phyloP scores from a whole-genome alignment of 2,888 invertebrate genomes.

The Drosophila leonis region DNA sequence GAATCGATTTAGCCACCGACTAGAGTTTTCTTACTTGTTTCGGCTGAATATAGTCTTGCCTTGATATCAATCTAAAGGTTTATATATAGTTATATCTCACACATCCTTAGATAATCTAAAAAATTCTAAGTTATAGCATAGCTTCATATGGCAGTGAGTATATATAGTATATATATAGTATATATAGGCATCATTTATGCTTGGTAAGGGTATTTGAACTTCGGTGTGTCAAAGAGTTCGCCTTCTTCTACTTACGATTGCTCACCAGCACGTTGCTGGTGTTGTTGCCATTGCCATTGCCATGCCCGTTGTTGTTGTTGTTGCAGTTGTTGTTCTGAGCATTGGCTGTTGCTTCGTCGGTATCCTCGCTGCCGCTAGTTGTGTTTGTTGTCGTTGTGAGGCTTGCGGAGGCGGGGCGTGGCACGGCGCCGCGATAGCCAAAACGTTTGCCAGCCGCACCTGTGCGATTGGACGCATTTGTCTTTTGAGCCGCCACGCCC shows the following conservation, averaged over 20 bases:
- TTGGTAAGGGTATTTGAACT: neutral
- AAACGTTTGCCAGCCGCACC: slow-evolving; percentile 89
- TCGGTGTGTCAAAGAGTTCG: neutral
- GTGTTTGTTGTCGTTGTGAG: slow-evolving; percentile 78
- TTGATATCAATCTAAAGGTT: too few species aligned
- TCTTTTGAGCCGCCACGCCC: slow-evolving; percentile 75
- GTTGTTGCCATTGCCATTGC: slow-evolving; percentile 17
- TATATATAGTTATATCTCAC: too few species aligned
- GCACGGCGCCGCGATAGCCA: slow-evolving; percentile 89
- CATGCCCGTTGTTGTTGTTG: slow-evolving; percentile 3
- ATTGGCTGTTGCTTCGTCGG: slow-evolving; percentile 50
- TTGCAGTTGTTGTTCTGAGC: slow-evolving; percentile 67
- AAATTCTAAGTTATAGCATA: neutral
- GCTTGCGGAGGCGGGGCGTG: slow-evolving; percentile 86
- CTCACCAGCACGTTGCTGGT: slow-evolving; percentile 65
- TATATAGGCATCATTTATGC: too few species aligned
- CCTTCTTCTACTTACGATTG: slow-evolving; percentile 69
- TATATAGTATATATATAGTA: neutral
- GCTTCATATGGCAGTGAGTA: too few species aligned
- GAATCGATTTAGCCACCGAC: too few species aligned
- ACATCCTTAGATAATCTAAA: too few species aligned
- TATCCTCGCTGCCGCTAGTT: slow-evolving; percentile 50
- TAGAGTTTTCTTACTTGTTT: too few species aligned
- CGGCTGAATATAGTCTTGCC: too few species aligned
- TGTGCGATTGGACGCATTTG: slow-evolving; percentile 86